phyloP scores from a whole-genome alignment of 2,797 vertebrate genomes.

The Peromyscus nudipes region DNA sequence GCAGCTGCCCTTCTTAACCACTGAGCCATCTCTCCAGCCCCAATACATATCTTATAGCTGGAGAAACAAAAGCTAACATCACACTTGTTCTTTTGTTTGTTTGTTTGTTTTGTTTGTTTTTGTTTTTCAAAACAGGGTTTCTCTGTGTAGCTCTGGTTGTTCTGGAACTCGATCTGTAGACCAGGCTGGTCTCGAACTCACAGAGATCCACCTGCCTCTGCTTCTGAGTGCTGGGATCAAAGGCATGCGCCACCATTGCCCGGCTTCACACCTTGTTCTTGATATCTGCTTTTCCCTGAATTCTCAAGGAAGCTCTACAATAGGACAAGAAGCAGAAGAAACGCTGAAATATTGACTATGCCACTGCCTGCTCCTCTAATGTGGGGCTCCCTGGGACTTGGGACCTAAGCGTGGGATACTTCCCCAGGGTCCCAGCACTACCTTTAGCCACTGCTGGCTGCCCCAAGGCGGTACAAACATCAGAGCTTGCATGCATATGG shows the following conservation, averaged over 20 bases:
- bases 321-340: background rate
- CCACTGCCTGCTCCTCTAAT: background rate
- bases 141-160: background rate
- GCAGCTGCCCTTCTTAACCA: background rate
- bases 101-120: no score
- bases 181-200: background rate
- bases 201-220: background rate
- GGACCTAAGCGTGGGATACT: background rate
- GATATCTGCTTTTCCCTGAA: slow-evolving; percentile 21
- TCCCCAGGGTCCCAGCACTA: background rate
- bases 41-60: background rate
- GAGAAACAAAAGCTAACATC: background rate
- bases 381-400: background rate
- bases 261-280: background rate
- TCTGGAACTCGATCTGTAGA: background rate
- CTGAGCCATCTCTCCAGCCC: background rate
- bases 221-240: background rate
- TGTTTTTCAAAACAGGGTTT: background rate
- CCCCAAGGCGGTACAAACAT: background rate
- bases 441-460: background rate
- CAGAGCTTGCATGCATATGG: background rate
- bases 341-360: accelerated
- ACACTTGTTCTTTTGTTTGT: background rate
- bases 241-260: background rate
- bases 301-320: background rate